These are phyloP conservation scores for Apis florea DNA, from an alignment of 1,140 invertebrate species.

Conservation along the genomic window DNA sequence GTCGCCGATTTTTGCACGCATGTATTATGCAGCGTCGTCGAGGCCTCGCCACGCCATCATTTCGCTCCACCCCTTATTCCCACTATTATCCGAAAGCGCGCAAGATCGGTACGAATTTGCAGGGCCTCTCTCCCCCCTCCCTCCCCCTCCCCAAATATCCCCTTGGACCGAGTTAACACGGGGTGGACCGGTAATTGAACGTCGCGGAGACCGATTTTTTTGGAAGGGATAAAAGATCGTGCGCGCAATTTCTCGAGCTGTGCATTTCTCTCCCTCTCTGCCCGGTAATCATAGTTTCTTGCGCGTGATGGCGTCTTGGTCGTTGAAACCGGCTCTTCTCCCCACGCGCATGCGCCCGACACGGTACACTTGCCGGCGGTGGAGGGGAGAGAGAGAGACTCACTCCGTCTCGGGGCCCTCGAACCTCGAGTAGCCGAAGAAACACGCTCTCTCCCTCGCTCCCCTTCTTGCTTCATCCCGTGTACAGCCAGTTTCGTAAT, in stretches of 20 bases:
- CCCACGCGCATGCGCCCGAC: slow-evolving; percentile 59
- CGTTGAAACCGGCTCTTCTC: slow-evolving; percentile 79
- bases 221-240: neutral
- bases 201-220: slow-evolving; percentile 21
- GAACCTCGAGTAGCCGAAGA: slow-evolving; percentile 52
- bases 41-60: slow-evolving; percentile 50
- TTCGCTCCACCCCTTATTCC: slow-evolving; percentile 54
- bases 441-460: slow-evolving; percentile 1
- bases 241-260: neutral
- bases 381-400: slow-evolving; percentile 3
- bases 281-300: slow-evolving; percentile 77
- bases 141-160: neutral
- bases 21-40: neutral
- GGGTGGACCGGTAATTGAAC: slow-evolving; percentile 26
- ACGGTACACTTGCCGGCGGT: slow-evolving; percentile 33
- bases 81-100: slow-evolving; percentile 15
- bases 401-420: slow-evolving; percentile 54
- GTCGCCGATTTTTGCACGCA: neutral
- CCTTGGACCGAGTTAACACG: neutral
- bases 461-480: neutral
- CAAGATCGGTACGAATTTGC: neutral
- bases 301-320: slow-evolving; percentile 76
- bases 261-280: neutral
- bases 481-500: slow-evolving; percentile 32
- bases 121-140: too few relatives aligned